Base-by-base conservation (phyloP, 2,113 vertebrate genomes). In the Corapipo altera region DNA sequence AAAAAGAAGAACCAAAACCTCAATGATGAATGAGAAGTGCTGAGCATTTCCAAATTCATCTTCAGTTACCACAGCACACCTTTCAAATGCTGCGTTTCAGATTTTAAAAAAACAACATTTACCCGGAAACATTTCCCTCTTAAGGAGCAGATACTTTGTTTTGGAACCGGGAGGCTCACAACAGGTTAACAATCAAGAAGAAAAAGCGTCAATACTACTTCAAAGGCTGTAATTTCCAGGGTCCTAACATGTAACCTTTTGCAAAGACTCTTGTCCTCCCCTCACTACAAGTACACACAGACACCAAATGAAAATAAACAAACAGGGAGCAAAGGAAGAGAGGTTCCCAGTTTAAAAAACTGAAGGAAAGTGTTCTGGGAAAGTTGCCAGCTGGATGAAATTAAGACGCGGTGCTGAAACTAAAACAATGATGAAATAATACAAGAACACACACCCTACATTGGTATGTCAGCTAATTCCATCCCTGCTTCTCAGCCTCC, bases 301-400 rank as follows among this genome's bases (percentile, higher is more conserved):
- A 93, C 79, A 92, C 2, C 0, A 61, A 95, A 87, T 5, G 37
- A 93, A 94, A 96, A 96, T 58, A 97, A 96, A 93, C 70, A 62
- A 93, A 74, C 23, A 30, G 70, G 67, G 92, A 89, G 86, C 39
- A 95, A 91, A 91, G 91, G 79, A 91, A 80, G 62, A 93, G 67
- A 93, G 66, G 84, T 92, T 95, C 96, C 52, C 89, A 91, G 74
- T 78, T 87, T 85, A 71, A 81, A 86, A 91, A 95, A 76, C 70
- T 83, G 83, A 84, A 91, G 92, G 88, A 96, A 96, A 96, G 93
- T 95, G 91, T 77, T 94, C 96, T 77, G 91, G 97, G 96, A 92
- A 95, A 90, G 9, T 66, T 80, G 95, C 96, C 96, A 94, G 94
- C 83, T 84, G 95, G 88, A 93, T 55, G 88, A 95, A 93, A 94